Percentiles rank a stretch among this genome's conserved stretches.
Evolutionary conservation across 2,888 invertebrate species (phyloP).

Genomic region (Cephus pygmeus): DNA sequence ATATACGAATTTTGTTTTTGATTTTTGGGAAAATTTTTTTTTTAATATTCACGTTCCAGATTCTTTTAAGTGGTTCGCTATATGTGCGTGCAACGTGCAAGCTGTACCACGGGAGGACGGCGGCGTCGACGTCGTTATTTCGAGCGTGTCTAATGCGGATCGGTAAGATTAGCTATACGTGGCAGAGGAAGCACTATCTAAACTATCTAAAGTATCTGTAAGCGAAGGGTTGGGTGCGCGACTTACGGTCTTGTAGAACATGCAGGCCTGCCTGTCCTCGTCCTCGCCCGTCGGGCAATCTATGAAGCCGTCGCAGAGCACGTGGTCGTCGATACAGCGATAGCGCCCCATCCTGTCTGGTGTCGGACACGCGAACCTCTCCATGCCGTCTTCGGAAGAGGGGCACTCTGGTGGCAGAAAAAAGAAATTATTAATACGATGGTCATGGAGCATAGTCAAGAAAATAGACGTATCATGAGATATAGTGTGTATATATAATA

Average conservation of each 20-base stretch:
- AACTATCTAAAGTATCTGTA: constrained; percentile 17
- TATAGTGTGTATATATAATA: background rate
- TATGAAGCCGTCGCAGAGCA: constrained; percentile 93
- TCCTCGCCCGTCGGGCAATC: constrained; percentile 95
- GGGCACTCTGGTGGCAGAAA: constrained; percentile 82
- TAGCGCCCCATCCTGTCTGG: constrained; percentile 92
- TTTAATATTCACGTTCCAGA: background rate
- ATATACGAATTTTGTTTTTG: background rate
- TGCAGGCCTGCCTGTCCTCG: constrained; percentile 92
- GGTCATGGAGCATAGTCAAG: background rate
- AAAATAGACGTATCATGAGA: background rate
- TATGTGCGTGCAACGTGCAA: background rate
- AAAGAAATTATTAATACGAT: background rate
- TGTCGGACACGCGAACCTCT: constrained; percentile 93
- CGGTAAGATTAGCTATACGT: background rate
- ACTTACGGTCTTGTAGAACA: constrained; percentile 97
- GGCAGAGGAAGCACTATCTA: background rate
- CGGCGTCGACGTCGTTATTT: constrained; percentile 9
- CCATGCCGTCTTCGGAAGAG: constrained; percentile 92
- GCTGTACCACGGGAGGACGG: background rate
- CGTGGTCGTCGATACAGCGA: constrained; percentile 95
- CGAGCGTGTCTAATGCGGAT: constrained; percentile 5
- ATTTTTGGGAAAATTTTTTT: background rate
- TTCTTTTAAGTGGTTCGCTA: background rate
- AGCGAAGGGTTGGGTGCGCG: constrained; percentile 8